A percentile compares a stretch with the other conserved stretches of the same genome.
Evolutionary conservation across 2,113 vertebrate genomes (phyloP).

Genomic region (Rousettus leschenaultii): DNA sequence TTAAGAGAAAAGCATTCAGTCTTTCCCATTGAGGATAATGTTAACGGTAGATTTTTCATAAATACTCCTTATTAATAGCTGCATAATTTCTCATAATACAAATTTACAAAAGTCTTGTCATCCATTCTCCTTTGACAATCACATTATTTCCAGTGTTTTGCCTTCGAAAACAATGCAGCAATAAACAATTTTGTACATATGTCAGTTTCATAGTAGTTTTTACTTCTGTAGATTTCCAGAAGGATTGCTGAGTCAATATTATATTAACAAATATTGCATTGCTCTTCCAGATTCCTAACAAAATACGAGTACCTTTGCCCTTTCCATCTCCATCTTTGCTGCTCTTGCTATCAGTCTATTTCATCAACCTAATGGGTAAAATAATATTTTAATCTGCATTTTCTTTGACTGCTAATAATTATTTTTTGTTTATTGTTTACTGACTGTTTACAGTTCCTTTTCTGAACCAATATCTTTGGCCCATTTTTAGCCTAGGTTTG

Average conservation of each 20-base stretch:
- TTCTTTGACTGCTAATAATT: background rate
- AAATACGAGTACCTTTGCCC: background rate
- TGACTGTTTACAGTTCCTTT: background rate
- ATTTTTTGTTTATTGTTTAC: background rate
- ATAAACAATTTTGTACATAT: background rate
- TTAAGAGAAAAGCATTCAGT: background rate
- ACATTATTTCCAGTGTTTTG: background rate
- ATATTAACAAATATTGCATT: background rate
- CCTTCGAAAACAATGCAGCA: background rate
- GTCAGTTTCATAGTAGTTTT: background rate
- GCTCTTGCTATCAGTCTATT: background rate
- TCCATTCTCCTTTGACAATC: background rate
- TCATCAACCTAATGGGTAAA: background rate
- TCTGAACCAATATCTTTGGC: background rate
- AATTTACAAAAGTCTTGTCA: background rate
- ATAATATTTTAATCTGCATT: background rate
- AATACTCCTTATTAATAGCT: background rate
- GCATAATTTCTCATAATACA: background rate
- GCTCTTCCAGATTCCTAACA: background rate
- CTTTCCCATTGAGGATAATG: background rate
- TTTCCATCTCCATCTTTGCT: background rate
- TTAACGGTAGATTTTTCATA: background rate
- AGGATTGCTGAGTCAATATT: background rate
- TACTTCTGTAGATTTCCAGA: background rate
- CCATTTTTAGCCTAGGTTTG: background rate